Evolutionary conservation across 2,113 vertebrate genomes (phyloP).

Genomic region (Oceanites oceanicus): DNA sequence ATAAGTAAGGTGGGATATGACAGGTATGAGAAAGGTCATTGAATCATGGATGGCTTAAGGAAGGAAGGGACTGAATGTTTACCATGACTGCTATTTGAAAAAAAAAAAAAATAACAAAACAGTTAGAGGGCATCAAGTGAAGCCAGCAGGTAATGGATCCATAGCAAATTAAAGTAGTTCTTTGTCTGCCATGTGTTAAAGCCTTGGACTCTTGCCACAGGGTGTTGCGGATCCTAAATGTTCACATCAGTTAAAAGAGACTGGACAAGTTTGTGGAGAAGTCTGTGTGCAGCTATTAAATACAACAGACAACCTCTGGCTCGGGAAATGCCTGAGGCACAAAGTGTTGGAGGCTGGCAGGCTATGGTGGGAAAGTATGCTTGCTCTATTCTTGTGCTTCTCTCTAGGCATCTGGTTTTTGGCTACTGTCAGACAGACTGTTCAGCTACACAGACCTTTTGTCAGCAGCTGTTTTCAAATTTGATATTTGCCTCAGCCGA

Average conservation of each 20-base stretch:
- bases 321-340: slow-evolving; percentile 30
- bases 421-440: neutral
- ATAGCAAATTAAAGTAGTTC: neutral
- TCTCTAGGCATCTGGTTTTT: neutral
- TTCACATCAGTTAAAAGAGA: neutral
- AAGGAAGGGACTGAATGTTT: neutral
- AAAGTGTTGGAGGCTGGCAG: slow-evolving; percentile 20
- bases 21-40: neutral
- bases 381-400: neutral
- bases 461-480: neutral
- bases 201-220: neutral
- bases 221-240: neutral
- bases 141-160: neutral
- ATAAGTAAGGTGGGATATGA: neutral
- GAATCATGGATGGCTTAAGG: neutral
- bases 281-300: neutral
- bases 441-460: neutral
- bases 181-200: neutral
- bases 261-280: neutral
- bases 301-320: slow-evolving; percentile 7
- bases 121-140: neutral
- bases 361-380: neutral
- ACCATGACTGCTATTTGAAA: neutral
- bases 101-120: neutral
- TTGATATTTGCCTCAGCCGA: neutral